These are phyloP conservation scores for Allolobophora icterica DNA, from an alignment of 2,888 invertebrate species.

Conservation along the genomic window DNA sequence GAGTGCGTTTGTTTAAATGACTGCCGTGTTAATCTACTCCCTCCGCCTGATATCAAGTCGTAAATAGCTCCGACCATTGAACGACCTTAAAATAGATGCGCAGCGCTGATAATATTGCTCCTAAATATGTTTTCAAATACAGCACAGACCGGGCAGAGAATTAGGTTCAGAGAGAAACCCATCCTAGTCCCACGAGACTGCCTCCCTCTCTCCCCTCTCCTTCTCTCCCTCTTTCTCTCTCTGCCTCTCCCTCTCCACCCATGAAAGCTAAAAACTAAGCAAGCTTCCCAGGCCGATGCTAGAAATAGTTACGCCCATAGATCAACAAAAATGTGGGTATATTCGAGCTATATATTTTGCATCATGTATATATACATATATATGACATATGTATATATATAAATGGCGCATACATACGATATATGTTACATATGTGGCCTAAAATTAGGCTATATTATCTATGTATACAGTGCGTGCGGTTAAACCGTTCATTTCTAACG, in stretches of 20 bases:
- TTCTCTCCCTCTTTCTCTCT: background rate
- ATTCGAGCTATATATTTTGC: background rate
- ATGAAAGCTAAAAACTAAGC: background rate
- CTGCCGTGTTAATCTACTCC: background rate
- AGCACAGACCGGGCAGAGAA: background rate
- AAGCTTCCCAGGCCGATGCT: background rate
- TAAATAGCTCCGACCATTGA: background rate
- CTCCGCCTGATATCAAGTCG: background rate
- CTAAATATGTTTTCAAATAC: no score
- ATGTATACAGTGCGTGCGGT: no score
- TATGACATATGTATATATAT: no score
- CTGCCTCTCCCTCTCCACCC: background rate
- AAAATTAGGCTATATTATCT: no score
- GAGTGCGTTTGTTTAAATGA: background rate
- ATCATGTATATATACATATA: background rate
- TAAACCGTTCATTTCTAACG: background rate
- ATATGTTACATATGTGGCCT: no score
- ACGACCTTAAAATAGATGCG: no score
- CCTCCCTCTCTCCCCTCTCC: background rate
- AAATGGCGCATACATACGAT: no score
- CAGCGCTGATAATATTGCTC: no score
- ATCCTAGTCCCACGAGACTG: background rate
- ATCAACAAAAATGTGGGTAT: background rate
- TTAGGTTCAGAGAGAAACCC: background rate
- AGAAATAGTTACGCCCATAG: background rate